Percentiles rank a stretch among this genome's conserved stretches.
These are phyloP conservation scores for Cololabis saira DNA, from an alignment of 2,113 vertebrate species.

Conservation along the genomic window DNA sequence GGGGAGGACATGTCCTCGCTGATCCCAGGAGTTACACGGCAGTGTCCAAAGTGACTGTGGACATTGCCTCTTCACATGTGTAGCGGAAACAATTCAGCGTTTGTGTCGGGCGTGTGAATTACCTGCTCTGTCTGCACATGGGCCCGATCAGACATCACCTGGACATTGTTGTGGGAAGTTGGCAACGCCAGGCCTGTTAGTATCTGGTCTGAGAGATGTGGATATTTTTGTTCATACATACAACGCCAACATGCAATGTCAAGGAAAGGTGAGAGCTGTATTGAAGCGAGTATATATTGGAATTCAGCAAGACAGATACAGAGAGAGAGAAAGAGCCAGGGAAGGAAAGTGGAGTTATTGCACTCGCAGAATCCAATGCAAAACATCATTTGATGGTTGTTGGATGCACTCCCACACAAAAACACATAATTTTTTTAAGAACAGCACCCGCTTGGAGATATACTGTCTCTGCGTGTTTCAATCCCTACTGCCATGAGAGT, in stretches of 20 bases:
- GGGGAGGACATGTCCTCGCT: constrained; percentile 21
- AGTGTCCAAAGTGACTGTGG: background rate
- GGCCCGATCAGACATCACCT: background rate
- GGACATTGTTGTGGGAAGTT: background rate
- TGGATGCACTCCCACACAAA: constrained; percentile 6
- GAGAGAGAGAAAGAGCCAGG: background rate
- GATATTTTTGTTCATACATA: background rate
- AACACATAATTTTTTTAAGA: constrained; percentile 7
- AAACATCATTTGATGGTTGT: background rate
- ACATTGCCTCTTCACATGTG: background rate
- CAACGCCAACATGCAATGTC: background rate
- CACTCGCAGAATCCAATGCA: background rate
- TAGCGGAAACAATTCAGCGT: background rate
- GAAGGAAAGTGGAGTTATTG: background rate
- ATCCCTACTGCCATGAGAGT: constrained; percentile 24
- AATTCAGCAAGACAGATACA: background rate
- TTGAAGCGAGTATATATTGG: background rate
- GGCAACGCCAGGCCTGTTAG: background rate
- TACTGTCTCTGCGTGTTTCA: constrained; percentile 5
- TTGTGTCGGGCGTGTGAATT: background rate
- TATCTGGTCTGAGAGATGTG: background rate
- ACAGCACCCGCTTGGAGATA: background rate
- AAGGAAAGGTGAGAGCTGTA: background rate
- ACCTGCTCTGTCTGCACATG: background rate
- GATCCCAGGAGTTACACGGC: constrained; percentile 31